Evolutionary conservation across 2,113 vertebrate species (phyloP).

Genomic region (Trinectes maculatus): DNA sequence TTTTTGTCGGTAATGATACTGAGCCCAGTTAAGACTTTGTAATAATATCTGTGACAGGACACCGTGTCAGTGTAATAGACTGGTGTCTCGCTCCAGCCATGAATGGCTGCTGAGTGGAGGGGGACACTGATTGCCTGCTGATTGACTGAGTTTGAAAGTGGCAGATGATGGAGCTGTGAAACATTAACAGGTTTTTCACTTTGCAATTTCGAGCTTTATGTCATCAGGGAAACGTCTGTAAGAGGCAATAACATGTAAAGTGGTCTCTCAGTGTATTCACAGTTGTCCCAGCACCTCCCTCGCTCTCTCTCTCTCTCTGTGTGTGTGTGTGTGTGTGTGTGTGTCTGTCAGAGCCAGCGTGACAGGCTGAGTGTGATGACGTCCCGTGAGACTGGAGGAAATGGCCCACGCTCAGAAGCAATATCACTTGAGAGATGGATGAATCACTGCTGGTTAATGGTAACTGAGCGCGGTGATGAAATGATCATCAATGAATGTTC

Average conservation of each 20-base stretch:
- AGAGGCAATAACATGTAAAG: constrained; percentile 63
- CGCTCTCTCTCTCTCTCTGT: neutral
- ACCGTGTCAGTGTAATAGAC: constrained; percentile 12
- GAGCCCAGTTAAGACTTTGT: constrained; percentile 41
- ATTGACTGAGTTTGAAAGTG: constrained; percentile 58
- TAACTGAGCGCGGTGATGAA: constrained; percentile 25
- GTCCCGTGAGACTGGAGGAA: constrained; percentile 40
- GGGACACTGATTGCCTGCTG: constrained; percentile 41
- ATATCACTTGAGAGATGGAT: constrained; percentile 41
- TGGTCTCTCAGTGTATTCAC: constrained; percentile 47
- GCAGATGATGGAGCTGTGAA: constrained; percentile 33
- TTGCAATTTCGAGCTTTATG: constrained; percentile 54
- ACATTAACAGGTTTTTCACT: constrained; percentile 61
- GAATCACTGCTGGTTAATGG: constrained; percentile 53
- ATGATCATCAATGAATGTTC: constrained; percentile 54
- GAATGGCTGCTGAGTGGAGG: constrained; percentile 11
- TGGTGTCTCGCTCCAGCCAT: constrained; percentile 12
- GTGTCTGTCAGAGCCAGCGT: neutral
- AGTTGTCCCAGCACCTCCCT: constrained; percentile 10
- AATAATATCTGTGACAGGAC: constrained; percentile 41
- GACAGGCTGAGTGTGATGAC: constrained; percentile 49
- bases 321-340: too few species aligned
- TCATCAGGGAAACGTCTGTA: constrained; percentile 48
- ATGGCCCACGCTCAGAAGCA: constrained; percentile 35
- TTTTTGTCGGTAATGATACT: constrained; percentile 27